Percentiles rank a stretch among this genome's conserved stretches.
Evolutionary conservation across 2,797 vertebrate species (phyloP).

Genomic region (Sebastiscus tertius): DNA sequence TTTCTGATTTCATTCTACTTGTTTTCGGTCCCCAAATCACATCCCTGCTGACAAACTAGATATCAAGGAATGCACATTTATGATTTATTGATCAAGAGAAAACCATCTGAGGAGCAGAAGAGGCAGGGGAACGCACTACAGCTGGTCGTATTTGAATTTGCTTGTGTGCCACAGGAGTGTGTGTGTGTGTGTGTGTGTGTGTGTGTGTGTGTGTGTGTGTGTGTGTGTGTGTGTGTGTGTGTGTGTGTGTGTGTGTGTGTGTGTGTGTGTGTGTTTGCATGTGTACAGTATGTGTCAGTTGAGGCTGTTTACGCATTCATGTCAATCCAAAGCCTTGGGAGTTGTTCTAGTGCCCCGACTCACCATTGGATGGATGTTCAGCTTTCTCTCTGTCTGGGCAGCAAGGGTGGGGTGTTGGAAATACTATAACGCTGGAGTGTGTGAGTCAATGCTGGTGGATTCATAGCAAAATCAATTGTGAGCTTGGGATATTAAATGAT

Average conservation of each 20-base stretch:
- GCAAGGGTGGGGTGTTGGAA: slow-evolving; percentile 41
- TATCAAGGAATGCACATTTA: neutral
- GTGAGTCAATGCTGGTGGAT: slow-evolving; percentile 15
- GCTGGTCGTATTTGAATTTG: slow-evolving; percentile 16
- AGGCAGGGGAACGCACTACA: slow-evolving; percentile 4
- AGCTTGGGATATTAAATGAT: neutral
- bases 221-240: neutral
- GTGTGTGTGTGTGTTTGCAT: neutral
- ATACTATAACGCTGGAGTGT: neutral
- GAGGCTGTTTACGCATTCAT: slow-evolving; percentile 43
- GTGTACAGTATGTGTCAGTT: slow-evolving; percentile 5
- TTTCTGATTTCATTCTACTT: neutral
- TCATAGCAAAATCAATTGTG: neutral
- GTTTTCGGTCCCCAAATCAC: neutral
- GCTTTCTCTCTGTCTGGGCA: slow-evolving; percentile 19
- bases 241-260: neutral
- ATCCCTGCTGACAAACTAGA: neutral
- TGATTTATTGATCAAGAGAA: slow-evolving; percentile 32
- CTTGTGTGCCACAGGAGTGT: neutral
- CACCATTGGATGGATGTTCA: slow-evolving; percentile 45
- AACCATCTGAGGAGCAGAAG: slow-evolving; percentile 11
- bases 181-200: neutral
- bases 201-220: neutral
- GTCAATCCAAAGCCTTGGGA: slow-evolving; percentile 49
- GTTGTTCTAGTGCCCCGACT: slow-evolving; percentile 44